Conservation (phyloP, 1,140 invertebrate species). For the Calephelis virginiensis region DNA sequence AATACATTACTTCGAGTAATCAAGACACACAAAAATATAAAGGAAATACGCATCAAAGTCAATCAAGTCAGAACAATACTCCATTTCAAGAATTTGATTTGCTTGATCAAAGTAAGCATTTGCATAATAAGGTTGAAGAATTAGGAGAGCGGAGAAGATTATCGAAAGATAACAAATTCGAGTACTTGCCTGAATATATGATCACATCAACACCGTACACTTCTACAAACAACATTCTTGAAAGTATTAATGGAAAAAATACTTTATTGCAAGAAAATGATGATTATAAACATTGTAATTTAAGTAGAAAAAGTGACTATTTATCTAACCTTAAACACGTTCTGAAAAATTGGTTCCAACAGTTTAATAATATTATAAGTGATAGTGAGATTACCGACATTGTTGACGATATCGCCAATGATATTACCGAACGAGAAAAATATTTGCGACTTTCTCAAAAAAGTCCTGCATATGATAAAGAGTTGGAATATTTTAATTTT, state of each 20-base stretch:
- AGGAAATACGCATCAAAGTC: not conserved
- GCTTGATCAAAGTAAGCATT: not conserved
- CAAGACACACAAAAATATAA: not conserved
- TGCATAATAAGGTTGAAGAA: not conserved
- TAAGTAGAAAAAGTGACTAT: not conserved
- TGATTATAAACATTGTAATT: not conserved
- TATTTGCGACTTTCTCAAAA: conserved; percentile 34
- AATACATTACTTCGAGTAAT: not conserved
- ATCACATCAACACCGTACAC: conserved; percentile 1
- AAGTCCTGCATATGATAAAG: conserved; percentile 26
- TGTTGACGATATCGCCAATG: not conserved
- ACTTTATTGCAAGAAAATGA: not conserved
- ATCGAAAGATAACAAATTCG: not conserved
- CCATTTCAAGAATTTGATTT: not conserved
- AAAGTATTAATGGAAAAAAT: not conserved
- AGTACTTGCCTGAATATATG: not conserved
- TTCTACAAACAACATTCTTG: not conserved
- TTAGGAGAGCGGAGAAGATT: not conserved
- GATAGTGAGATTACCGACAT: conserved; percentile 24
- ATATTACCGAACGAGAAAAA: conserved; percentile 25
- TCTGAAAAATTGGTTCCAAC: conserved; percentile 15
- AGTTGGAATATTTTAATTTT: conserved; percentile 46
- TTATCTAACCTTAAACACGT: conserved; percentile 7
- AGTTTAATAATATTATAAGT: conserved; percentile 9
- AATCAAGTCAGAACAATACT: not conserved